Base-by-base conservation (phyloP, 2,113 vertebrate genomes). In the Loxodonta africana region DNA sequence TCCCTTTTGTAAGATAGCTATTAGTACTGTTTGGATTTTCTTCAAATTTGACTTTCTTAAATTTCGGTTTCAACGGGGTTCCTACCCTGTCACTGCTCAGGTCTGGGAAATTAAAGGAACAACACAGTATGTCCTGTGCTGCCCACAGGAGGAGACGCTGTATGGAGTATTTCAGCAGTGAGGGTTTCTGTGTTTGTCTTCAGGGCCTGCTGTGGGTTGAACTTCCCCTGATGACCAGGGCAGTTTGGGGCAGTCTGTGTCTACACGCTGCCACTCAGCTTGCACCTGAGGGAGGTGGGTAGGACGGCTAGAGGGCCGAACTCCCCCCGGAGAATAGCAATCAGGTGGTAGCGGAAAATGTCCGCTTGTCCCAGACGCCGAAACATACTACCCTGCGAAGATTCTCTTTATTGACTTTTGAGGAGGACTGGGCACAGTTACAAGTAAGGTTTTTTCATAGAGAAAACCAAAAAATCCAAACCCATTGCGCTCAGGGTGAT, bases 241-340 rank as follows among this genome's bases (percentile, higher is more conserved):
- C 0, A 0, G 14, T 28, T 62, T 10, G 1, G 80, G 11, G 33
- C 3, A 4, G 20, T 57, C 18, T 60, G 51, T 0, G n/a, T 26
- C 3, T 62, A 57, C 53, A 12, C 53, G 7, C 48, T 10, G 7
- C 6, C 48, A 48, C 48, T 48, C 48, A 48, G 48, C 48, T 48
- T 48, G 48, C 48, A 48, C 48, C 48, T 48, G 48, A 10, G 48
- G 26, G 9, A 65, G 63, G 0, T 2, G 26, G 17, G 18, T 1
- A 0, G 37, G 62, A 20, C 0, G 26, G 6, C 1, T 3, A 10
- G 82, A n/a, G 63, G 76, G 18, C 4, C 4, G 0, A 0, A 9
- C 7, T 2, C 11, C 44, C 0, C 0, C 8, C 8, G 30, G 44
- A 25, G 18, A 18, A 8, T 9, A 33, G 2, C 0, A 1, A 3